Base-by-base conservation (phyloP, 1,140 invertebrate species). In the Aleiodes sp. region DNA sequence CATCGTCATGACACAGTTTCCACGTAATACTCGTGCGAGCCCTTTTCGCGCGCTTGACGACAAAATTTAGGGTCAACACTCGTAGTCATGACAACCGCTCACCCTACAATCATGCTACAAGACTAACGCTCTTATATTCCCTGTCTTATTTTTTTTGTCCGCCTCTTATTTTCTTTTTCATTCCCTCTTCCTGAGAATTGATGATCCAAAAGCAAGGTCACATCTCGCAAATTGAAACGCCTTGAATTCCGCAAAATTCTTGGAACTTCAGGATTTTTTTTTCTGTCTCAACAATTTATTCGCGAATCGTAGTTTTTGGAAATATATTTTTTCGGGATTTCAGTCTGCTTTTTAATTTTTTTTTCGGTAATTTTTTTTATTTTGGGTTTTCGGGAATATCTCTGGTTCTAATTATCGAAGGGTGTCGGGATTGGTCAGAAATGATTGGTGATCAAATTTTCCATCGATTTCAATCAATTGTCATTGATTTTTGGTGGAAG, bases 1-100 rank as follows among this genome's bases (percentile, higher is more conserved):
- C 71, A 66, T 72, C 70, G 60, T 71, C 56, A 60, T 80, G 80
- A 81, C 80, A 80, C 73, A 81, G 71, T 80, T 81, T 80, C 65
- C 64, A 67, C 10, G 10, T 68, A 78, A 76, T n/a, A 77, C 74
- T 65, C 67, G 76, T 73, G 71, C 69, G 57, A 76, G 62, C 62
- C 62, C 61, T 68, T 72, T 71, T 65, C 57, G 12, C 26, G 37
- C 46, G 57, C 33, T 21, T 31, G 63, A 65, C 70, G 69, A 52
- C 64, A 21, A 65, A 37, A 39, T 61, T 59, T 69, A 66, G 76
- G 81, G 80, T 82, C 80, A 83, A 84, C 79, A 80, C 70, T 75
- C 78, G 81, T 82, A 76, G 70, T 67, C 76, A 82, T 80, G 76
- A 74, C 61, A 46, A 70, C 70, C 35, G 62, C 68, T 70, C 66